Base-by-base conservation (phyloP, 2,888 invertebrate genomes). In the Altica lythri region DNA sequence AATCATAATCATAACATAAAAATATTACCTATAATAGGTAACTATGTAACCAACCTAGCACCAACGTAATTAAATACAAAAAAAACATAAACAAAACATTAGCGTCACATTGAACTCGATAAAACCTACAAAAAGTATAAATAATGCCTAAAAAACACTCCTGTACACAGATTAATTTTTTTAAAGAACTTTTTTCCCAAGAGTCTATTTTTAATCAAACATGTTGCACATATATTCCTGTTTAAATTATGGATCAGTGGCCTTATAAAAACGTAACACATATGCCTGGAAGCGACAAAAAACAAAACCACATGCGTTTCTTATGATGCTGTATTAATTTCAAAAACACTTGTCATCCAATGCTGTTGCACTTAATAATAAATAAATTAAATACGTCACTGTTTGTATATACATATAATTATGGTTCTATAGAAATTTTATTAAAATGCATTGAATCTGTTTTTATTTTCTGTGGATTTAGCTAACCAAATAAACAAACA, bases 191-290 rank as follows among this genome's bases (percentile, higher is more conserved):
- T 47, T 62, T 60, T 64, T 63, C 59, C 57, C 42, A 53, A 53
- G 51, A 22, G 38, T 59, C 60, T 65, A 61, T 63, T 63, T 64
- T 63, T 61, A 63, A 59, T 59, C 49, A 38, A 25, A 32, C 52
- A 52, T 44, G 57, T 46, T 40, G 51, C 52, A 34, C 53, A 54
- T 56, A 57, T 43, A 57, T 57, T 60, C 58, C 32, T 64, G 66
- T 66, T 64, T 66, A 65, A 65, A 61, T 66, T 66, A 66, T 67
- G 61, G 67, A 60, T 58, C 67, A 65, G 53, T 67, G 65, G 65
- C 65, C 67, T 64, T 58, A 63, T 58, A 67, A 67, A 67, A 67
- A 64, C 62, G 62, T 42, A 30, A 62, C 65, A 61, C 65, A 66
- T 60, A 61, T 68, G 64, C 64, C 59, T 61, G 40, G 32, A 37